A percentile compares a stretch with the other conserved stretches of the same genome.
Evolutionary conservation across 2,113 vertebrate genomes (phyloP).

Genomic region (Morone chrysops): DNA sequence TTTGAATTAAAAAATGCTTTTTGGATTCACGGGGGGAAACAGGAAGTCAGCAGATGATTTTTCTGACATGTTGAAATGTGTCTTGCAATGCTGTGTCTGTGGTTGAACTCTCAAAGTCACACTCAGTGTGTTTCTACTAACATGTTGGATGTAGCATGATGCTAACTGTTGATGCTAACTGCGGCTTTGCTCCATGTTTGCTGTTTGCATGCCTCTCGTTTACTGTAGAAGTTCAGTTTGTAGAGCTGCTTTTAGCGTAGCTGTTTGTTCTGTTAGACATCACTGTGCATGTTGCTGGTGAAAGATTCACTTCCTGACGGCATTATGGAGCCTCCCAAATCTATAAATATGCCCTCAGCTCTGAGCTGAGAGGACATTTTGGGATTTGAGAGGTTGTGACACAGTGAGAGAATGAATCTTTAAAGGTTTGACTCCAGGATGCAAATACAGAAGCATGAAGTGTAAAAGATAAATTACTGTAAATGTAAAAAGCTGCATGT

Average conservation of each 20-base stretch:
- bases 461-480: background rate
- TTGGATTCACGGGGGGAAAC: background rate
- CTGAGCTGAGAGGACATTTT: background rate
- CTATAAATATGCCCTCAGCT: background rate
- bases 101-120: slow-evolving; percentile 42
- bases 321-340: background rate
- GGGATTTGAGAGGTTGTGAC: background rate
- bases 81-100: slow-evolving; percentile 66
- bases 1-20: background rate
- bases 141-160: slow-evolving; percentile 64
- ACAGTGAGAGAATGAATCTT: background rate
- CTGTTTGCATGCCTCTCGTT: slow-evolving; percentile 55
- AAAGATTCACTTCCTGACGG: background rate
- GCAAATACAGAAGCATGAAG: slow-evolving; percentile 24
- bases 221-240: background rate
- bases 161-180: slow-evolving; percentile 59
- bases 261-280: background rate
- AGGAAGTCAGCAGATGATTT: slow-evolving; percentile 34
- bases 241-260: background rate
- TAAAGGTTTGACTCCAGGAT: background rate
- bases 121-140: slow-evolving; percentile 39
- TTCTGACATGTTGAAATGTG: slow-evolving; percentile 28
- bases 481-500: slow-evolving; percentile 34
- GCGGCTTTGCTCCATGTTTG: slow-evolving; percentile 45
- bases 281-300: slow-evolving; percentile 45